phyloP scores from a whole-genome alignment of 2,888 invertebrate species.

The Epiblema foenella region DNA sequence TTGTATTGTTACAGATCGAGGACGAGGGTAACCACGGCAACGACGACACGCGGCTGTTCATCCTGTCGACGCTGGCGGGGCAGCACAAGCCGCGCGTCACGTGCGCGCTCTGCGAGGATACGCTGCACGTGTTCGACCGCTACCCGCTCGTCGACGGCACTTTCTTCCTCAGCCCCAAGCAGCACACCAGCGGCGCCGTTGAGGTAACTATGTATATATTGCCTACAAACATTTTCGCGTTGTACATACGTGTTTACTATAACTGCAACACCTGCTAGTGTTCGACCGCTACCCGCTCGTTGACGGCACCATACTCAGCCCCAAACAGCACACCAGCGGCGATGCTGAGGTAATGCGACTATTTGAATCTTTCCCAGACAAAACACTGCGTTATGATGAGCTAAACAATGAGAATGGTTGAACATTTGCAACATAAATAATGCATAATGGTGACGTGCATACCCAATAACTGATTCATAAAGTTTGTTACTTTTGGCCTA shows the following conservation, averaged over 20 bases:
- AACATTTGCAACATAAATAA: no score
- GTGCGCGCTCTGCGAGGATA: slow-evolving; percentile 94
- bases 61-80: slow-evolving; percentile 96
- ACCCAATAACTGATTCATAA: background rate
- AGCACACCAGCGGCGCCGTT: slow-evolving; percentile 94
- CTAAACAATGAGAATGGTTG: no score
- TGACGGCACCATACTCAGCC: background rate
- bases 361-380: background rate
- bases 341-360: background rate
- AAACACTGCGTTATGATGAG: no score
- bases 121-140: slow-evolving; percentile 97
- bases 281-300: background rate
- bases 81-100: slow-evolving; percentile 94
- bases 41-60: slow-evolving; percentile 98
- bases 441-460: no score
- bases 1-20: slow-evolving; percentile 92
- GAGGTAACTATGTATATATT: slow-evolving; percentile 86
- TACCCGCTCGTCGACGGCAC: slow-evolving; percentile 99
- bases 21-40: slow-evolving; percentile 99
- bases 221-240: background rate
- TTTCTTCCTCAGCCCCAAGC: slow-evolving; percentile 97
- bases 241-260: no score
- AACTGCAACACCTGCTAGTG: background rate
- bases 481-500: background rate
- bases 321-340: background rate